These are phyloP conservation scores for Martes martes DNA, from an alignment of 2,113 vertebrate species.

Conservation along the genomic window DNA sequence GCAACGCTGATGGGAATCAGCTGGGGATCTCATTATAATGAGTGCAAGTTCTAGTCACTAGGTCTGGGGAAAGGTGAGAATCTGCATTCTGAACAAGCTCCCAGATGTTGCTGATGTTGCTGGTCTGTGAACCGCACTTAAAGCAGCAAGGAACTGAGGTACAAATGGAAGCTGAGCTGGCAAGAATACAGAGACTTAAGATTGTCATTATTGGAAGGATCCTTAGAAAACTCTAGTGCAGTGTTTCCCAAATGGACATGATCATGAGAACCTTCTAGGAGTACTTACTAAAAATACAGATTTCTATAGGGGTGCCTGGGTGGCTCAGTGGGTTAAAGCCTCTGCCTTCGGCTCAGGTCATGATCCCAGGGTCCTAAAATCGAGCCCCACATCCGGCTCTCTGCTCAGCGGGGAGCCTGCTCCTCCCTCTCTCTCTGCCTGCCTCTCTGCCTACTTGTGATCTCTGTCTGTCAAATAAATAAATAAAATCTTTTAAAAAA, in stretches of 20 bases:
- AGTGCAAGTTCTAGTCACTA: not conserved
- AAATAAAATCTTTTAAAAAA: not conserved
- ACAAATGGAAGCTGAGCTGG: not conserved
- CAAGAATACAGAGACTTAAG: not conserved
- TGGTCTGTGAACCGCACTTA: not conserved
- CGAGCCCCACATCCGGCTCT: too few species aligned
- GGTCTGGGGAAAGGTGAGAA: not conserved
- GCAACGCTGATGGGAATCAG: not conserved
- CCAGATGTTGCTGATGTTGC: not conserved
- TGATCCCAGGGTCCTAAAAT: too few species aligned
- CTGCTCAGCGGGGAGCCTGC: too few species aligned
- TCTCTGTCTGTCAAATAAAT: too few species aligned
- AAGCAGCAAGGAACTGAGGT: not conserved
- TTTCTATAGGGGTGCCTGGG: not conserved
- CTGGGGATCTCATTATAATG: not conserved
- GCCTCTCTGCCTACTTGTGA: too few species aligned
- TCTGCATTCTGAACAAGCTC: not conserved
- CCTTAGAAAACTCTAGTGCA: not conserved
- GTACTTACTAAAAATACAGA: not conserved
- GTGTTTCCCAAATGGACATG: not conserved
- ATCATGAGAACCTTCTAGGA: not conserved
- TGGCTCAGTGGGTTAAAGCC: too few species aligned
- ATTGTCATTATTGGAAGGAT: not conserved
- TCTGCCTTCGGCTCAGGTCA: too few species aligned
- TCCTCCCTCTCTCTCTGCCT: too few species aligned